A percentile compares a stretch with the other conserved stretches of the same genome.
These are phyloP conservation scores for Hypanus sabinus DNA, from an alignment of 2,113 vertebrate genomes.

Conservation along the genomic window DNA sequence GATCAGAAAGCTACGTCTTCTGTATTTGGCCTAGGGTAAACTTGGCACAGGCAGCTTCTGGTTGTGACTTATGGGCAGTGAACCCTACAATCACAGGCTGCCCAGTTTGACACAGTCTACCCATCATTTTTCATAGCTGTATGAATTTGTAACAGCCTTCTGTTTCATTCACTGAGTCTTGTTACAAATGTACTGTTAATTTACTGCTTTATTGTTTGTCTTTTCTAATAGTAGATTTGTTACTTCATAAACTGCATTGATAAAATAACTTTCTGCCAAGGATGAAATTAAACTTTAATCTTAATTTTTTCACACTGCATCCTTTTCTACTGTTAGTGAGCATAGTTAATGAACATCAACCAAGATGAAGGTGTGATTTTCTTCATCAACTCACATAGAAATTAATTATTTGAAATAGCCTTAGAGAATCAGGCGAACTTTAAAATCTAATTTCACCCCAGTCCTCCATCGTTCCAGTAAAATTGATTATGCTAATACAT, in stretches of 20 bases:
- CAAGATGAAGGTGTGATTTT: slow-evolving; percentile 30
- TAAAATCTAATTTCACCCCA: slow-evolving; percentile 29
- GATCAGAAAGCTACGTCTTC: no score
- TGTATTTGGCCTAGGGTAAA: no score
- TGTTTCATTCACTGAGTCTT: neutral
- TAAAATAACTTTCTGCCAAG: slow-evolving; percentile 20
- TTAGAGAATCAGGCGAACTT: slow-evolving; percentile 8
- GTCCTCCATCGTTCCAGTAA: slow-evolving; percentile 19
- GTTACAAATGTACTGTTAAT: neutral
- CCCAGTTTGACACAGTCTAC: no score
- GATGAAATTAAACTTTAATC: slow-evolving; percentile 14
- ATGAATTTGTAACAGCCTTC: neutral
- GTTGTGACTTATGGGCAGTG: no score
- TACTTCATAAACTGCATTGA: neutral
- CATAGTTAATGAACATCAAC: slow-evolving; percentile 21
- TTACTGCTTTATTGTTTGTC: neutral
- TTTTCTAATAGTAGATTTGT: neutral
- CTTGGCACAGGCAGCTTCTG: no score
- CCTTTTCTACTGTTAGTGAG: neutral
- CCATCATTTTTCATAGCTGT: neutral
- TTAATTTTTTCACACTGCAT: slow-evolving; percentile 17
- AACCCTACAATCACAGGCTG: no score
- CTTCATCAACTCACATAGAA: slow-evolving; percentile 2
- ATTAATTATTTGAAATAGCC: slow-evolving; percentile 32
- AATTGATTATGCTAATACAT: slow-evolving; percentile 2